Evolutionary conservation across 2,113 vertebrate genomes (phyloP).

Genomic region (Marmota monax): DNA sequence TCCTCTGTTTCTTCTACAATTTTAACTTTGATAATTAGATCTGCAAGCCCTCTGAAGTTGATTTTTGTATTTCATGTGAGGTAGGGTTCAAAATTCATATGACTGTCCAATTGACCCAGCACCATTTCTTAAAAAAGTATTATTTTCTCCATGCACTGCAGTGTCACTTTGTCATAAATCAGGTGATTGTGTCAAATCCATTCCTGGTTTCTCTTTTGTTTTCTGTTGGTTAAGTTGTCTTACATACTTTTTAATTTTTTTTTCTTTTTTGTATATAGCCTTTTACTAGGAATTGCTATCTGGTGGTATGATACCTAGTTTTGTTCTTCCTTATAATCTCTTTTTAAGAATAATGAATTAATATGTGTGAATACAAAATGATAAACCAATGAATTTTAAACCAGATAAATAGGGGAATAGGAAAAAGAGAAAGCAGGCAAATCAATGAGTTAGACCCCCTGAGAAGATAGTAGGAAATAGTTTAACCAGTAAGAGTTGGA

Average conservation of each 20-base stretch:
- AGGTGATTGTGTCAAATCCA: not conserved
- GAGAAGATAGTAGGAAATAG: not conserved
- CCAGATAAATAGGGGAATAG: not conserved
- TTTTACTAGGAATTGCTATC: not conserved
- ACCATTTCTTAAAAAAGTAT: not conserved
- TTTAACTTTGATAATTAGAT: not conserved
- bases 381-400: not conserved
- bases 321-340: not conserved
- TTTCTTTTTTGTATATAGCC: not conserved
- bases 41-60: not conserved
- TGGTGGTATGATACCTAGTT: not conserved
- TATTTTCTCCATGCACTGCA: not conserved
- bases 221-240: not conserved
- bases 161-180: not conserved
- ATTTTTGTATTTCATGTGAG: not conserved
- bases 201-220: not conserved
- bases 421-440: not conserved
- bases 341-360: not conserved
- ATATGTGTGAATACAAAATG: not conserved
- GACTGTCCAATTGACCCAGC: not conserved
- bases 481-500: not conserved
- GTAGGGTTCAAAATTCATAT: not conserved
- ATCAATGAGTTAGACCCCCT: not conserved
- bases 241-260: not conserved
- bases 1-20: constrained; percentile 11